These are phyloP conservation scores for Caenorhabditis afra DNA, from an alignment of 2,888 invertebrate species.

Conservation along the genomic window DNA sequence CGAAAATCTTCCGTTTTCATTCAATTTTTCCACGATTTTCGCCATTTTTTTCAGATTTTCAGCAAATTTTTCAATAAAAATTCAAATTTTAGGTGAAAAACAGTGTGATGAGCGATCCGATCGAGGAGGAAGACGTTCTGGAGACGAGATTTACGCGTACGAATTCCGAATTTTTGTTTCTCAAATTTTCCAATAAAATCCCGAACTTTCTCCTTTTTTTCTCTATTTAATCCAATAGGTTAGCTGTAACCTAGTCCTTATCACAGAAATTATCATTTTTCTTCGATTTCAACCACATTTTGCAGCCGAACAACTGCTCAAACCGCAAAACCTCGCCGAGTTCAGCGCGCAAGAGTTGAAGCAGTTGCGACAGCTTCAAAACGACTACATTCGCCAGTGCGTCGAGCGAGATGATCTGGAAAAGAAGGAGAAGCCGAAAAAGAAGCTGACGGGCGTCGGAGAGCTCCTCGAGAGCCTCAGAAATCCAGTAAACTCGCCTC, in stretches of 20 bases:
- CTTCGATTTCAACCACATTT: not conserved
- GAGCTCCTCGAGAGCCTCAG: conserved; percentile 30
- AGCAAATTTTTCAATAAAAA: no score
- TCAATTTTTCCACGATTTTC: no score
- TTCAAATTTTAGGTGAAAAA: no score
- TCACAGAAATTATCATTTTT: no score
- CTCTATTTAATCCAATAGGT: not conserved
- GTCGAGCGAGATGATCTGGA: conserved; percentile 1
- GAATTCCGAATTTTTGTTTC: no score
- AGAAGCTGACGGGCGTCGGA: conserved; percentile 31
- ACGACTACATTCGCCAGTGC: conserved; percentile 5
- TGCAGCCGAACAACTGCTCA: not conserved
- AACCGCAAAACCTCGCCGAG: not conserved
- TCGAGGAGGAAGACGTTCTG: no score
- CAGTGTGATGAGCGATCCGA: no score
- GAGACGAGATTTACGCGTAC: no score
- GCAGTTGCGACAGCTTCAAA: conserved; percentile 19
- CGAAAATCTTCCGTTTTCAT: no score
- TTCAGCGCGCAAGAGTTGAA: not conserved
- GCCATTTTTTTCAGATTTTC: no score
- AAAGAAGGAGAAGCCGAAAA: not conserved
- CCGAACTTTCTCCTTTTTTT: not conserved
- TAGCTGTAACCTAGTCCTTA: not conserved
- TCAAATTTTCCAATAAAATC: not conserved
- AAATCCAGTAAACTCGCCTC: conserved; percentile 9